Base-by-base conservation (phyloP, 2,888 invertebrate genomes). In the Scaptomyza flava region DNA sequence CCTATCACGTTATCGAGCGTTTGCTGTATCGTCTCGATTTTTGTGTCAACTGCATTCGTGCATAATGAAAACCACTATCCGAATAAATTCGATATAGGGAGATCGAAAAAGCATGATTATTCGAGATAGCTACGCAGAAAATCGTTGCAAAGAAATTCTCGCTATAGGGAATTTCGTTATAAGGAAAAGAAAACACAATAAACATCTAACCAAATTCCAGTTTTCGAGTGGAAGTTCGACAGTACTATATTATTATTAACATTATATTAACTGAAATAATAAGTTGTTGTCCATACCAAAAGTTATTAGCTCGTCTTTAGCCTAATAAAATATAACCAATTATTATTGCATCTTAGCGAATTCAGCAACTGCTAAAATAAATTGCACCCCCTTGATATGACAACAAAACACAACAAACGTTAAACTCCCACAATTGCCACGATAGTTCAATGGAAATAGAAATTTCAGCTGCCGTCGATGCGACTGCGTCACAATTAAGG, bases 401-500 rank as follows among this genome's bases (percentile, higher is more conserved):
- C 36, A 61, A 64, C 47, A 65, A 27, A 47, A 62, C 41, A 51
- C 56, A 71, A 68, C 72, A 73, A 31, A 33, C 54, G 45, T 48
- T 72, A 70, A 76, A 77, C 88, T 73, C 79, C 88, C 84, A 82
- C 86, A 86, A 81, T 67, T 68, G 53, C 64, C 51, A 48, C 45
- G 45, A 51, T 41, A 63, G 50, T 72, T 79, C 73, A 48, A 60
- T 64, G 54, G 81, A 86, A 88, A 51, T 43, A 27, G 14, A 30
- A 41, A 36, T 63, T 72, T 73, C 89, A 89, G 89, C 88, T 89
- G 87, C 77, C 54, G 34, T 23, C 36, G 54, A 17, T 46, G 48
- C 34, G 41, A 53, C 56, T 56, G 70, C 36, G 51, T 72, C 77
- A 79, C 89, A 89, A 88, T 88, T 89, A 88, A 81, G 88, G 84